Evolutionary conservation across 1,140 invertebrate genomes (phyloP).

Genomic region (Cydia amplana): DNA sequence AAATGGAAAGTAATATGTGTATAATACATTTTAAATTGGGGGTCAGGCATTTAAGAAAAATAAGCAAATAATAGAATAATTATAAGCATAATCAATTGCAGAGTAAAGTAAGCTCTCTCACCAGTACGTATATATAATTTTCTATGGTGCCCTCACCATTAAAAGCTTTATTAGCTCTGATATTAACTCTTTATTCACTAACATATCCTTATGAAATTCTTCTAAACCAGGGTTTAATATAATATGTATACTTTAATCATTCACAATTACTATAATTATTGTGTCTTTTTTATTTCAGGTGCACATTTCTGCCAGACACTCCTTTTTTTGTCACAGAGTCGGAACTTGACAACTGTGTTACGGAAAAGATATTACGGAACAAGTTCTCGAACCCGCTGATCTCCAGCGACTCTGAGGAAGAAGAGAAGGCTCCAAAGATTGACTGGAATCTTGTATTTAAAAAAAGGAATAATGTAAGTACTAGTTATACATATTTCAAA

Average conservation of each 20-base stretch:
- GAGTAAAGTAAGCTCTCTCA: too few relatives aligned
- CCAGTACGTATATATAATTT: too few relatives aligned
- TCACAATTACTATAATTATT: background rate
- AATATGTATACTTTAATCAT: background rate
- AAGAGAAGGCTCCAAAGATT: constrained; percentile 41
- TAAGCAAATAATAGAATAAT: too few relatives aligned
- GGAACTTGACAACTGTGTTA: constrained; percentile 59
- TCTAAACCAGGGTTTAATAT: background rate
- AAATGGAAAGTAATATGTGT: background rate
- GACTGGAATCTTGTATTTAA: constrained; percentile 64
- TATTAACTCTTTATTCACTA: too few relatives aligned
- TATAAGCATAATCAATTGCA: too few relatives aligned
- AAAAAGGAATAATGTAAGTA: constrained; percentile 50
- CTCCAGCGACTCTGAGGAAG: constrained; percentile 65
- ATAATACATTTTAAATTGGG: background rate
- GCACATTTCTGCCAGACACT: constrained; percentile 47
- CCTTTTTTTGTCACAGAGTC: constrained; percentile 51
- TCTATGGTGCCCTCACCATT: too few relatives aligned
- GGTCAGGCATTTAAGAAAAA: too few relatives aligned
- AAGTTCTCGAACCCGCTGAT: constrained; percentile 59
- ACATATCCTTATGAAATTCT: constrained; percentile 4
- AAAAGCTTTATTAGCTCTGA: too few relatives aligned
- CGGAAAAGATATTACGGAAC: constrained; percentile 61
- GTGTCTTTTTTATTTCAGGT: constrained; percentile 46
- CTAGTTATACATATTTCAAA: too few relatives aligned